Percentiles rank a stretch among this genome's conserved stretches.
Conservation (phyloP, 2,797 vertebrate genomes). For the Danio jaintianensis region DNA sequence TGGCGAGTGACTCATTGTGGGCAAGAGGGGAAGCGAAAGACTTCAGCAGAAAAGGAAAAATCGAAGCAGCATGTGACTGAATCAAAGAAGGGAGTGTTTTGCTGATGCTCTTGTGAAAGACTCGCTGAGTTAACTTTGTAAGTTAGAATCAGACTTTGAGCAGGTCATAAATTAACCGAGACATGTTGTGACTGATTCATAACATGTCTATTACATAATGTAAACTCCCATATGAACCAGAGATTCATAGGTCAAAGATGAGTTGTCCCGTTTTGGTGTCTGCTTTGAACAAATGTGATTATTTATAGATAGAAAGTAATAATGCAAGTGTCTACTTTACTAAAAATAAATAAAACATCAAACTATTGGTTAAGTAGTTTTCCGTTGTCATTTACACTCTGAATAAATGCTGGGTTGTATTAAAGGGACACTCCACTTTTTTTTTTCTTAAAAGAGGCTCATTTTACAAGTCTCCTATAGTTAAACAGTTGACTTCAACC, state of each 20-base stretch:
- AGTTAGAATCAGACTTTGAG: slow-evolving; percentile 25
- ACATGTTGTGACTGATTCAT: not conserved
- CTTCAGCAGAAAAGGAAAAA: slow-evolving; percentile 42
- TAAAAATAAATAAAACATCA: no score
- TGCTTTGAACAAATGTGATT: no score
- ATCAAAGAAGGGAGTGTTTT: slow-evolving; percentile 29
- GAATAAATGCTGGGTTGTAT: no score
- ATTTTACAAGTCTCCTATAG: no score
- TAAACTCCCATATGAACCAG: not conserved
- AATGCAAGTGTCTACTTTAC: no score
- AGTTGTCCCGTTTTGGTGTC: no score
- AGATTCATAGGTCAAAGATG: not conserved
- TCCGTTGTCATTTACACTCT: no score
- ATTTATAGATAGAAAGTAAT: no score
- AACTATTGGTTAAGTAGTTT: no score
- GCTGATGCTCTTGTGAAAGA: slow-evolving; percentile 24
- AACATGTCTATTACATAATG: not conserved
- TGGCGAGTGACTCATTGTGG: slow-evolving; percentile 56
- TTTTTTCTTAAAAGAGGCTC: no score
- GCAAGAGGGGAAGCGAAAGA: slow-evolving; percentile 55
- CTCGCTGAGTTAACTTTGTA: not conserved
- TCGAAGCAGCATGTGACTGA: slow-evolving; percentile 30
- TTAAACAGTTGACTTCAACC: no score
- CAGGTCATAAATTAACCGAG: slow-evolving; percentile 13
- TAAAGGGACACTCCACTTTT: no score